Percentiles rank a stretch among this genome's conserved stretches.
Evolutionary conservation across 2,113 vertebrate species (phyloP).

Genomic region (Calidris pygmaea): DNA sequence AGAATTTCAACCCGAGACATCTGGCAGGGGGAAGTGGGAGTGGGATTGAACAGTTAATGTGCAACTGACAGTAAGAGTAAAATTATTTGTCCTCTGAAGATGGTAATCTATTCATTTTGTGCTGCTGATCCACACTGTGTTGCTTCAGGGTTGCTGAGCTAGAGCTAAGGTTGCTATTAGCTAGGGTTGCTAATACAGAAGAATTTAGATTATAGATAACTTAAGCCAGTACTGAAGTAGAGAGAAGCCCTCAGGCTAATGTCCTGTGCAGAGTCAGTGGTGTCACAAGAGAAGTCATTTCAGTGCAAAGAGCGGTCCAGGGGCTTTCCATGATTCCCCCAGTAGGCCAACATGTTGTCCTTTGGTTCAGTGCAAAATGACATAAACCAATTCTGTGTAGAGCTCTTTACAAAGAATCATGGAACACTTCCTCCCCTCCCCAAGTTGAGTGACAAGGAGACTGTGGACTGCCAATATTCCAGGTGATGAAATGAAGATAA

Average conservation of each 20-base stretch:
- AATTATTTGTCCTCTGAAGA: background rate
- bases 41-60: background rate
- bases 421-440: background rate
- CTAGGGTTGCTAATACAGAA: too few relatives aligned
- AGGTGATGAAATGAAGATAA: background rate
- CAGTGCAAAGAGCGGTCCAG: fast-evolving
- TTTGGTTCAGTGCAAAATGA: background rate
- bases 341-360: background rate
- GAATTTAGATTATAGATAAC: background rate
- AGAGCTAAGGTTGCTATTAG: too few relatives aligned
- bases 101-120: background rate
- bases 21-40: background rate
- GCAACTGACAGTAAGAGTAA: background rate
- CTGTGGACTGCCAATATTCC: background rate
- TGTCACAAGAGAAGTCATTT: background rate
- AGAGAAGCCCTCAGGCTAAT: background rate
- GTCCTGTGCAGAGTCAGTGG: fast-evolving
- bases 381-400: background rate
- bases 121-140: background rate
- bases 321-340: background rate
- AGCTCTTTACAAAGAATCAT: background rate
- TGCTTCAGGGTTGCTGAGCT: background rate
- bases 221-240: background rate
- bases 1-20: background rate
- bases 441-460: fast-evolving